These are phyloP conservation scores for Oscheius sp. DNA, from an alignment of 2,888 invertebrate genomes.

Conservation along the genomic window DNA sequence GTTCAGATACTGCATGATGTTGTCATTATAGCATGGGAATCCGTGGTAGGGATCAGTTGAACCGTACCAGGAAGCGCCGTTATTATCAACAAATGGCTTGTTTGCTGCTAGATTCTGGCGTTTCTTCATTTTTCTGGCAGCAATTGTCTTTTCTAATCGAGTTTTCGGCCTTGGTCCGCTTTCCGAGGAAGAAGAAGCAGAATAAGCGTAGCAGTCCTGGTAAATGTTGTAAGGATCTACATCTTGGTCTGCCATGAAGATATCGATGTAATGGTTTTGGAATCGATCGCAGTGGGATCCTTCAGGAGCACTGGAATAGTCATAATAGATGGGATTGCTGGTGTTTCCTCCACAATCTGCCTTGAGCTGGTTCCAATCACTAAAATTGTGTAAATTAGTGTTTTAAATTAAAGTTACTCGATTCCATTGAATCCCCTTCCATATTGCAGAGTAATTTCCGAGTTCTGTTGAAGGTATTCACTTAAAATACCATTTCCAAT, in stretches of 20 bases:
- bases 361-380: slow-evolving; percentile 56
- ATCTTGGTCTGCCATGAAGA: slow-evolving; percentile 40
- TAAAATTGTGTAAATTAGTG: slow-evolving; percentile 33
- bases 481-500: slow-evolving; percentile 65
- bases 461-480: slow-evolving; percentile 59
- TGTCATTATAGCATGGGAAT: slow-evolving; percentile 61
- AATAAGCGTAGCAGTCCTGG: slow-evolving; percentile 54
- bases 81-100: slow-evolving; percentile 36
- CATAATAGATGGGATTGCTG: slow-evolving; percentile 45
- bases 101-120: neutral
- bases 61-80: slow-evolving; percentile 51
- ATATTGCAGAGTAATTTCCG: slow-evolving; percentile 58
- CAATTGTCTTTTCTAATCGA: slow-evolving; percentile 20
- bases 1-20: slow-evolving; percentile 64
- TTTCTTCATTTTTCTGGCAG: slow-evolving; percentile 21
- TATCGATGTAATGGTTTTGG: slow-evolving; percentile 40
- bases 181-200: slow-evolving; percentile 3
- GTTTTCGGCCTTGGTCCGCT: neutral
- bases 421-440: slow-evolving; percentile 60
- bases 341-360: slow-evolving; percentile 39
- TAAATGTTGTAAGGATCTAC: slow-evolving; percentile 56
- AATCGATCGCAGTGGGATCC: slow-evolving; percentile 40
- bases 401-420: slow-evolving; percentile 41
- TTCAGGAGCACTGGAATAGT: slow-evolving; percentile 41
- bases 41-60: slow-evolving; percentile 64